Evolutionary conservation across 1,140 invertebrate genomes (phyloP).

Genomic region (Reticulitermes speratus): DNA sequence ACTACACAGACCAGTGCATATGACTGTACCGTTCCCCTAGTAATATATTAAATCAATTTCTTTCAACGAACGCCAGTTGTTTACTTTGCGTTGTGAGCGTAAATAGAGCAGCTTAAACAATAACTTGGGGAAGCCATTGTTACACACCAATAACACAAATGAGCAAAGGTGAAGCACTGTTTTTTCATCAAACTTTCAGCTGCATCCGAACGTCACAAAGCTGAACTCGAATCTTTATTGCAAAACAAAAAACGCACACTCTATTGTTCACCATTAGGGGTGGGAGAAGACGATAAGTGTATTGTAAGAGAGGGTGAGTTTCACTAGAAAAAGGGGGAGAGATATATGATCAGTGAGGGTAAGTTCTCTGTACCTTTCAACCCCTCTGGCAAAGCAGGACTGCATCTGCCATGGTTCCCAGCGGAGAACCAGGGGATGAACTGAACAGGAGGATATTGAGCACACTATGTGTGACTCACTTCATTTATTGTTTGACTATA

Average conservation of each 20-base stretch:
- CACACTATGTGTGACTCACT: not conserved
- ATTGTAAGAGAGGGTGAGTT: conserved; percentile 1
- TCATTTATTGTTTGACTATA: not conserved
- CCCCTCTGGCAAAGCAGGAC: not conserved
- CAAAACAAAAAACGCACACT: not conserved
- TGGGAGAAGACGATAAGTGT: not conserved
- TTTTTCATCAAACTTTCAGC: not conserved
- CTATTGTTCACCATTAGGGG: not conserved
- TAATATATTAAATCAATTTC: no score
- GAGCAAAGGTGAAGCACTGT: not conserved
- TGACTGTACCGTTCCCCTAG: no score
- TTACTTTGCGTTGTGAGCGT: no score
- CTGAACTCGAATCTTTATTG: not conserved
- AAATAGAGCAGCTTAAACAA: no score
- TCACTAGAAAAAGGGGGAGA: not conserved
- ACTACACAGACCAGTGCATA: no score
- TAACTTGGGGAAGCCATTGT: not conserved
- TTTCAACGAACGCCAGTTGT: no score
- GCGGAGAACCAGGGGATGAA: not conserved
- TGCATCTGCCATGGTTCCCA: not conserved
- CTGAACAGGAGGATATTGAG: not conserved
- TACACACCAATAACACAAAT: not conserved
- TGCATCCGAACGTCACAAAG: not conserved
- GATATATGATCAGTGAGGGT: not conserved
- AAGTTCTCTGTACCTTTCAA: not conserved